Conservation (phyloP, 2,888 invertebrate species). For the Beris chalybata region DNA sequence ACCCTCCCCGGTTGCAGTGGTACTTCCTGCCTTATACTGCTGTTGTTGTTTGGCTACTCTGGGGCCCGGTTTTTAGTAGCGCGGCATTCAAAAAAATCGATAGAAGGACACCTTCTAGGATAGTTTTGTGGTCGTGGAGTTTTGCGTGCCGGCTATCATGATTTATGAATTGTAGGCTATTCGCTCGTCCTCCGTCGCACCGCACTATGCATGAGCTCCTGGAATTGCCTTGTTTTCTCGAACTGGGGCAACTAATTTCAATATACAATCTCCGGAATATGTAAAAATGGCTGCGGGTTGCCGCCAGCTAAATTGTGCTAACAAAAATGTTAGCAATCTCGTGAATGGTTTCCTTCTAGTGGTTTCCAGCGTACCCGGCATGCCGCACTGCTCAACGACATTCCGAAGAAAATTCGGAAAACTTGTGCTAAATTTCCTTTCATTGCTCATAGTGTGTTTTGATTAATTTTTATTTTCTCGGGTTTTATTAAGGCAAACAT, state of each 20-base stretch:
- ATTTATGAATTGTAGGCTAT: slow-evolving; percentile 6
- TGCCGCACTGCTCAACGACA: too few species aligned
- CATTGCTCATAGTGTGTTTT: too few species aligned
- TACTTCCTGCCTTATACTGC: too few species aligned
- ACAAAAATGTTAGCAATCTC: slow-evolving; percentile 5
- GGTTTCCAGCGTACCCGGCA: too few species aligned
- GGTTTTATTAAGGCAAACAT: too few species aligned
- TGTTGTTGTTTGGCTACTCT: too few species aligned
- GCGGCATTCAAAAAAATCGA: not conserved
- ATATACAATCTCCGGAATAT: slow-evolving; percentile 8
- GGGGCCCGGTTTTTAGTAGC: too few species aligned
- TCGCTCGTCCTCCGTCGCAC: not conserved
- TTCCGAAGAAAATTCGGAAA: too few species aligned
- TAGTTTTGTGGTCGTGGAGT: not conserved
- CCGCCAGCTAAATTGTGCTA: not conserved
- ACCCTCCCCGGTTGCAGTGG: too few species aligned
- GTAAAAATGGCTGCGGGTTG: not conserved
- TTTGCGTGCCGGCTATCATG: slow-evolving; percentile 21
- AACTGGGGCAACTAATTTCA: slow-evolving; percentile 5
- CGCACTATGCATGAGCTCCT: not conserved
- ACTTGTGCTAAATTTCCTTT: too few species aligned
- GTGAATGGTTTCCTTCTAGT: not conserved
- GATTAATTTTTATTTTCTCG: too few species aligned
- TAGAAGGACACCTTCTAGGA: slow-evolving; percentile 2
- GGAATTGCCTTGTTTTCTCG: not conserved